Percentiles rank a stretch among this genome's conserved stretches.
Evolutionary conservation across 37 sponge, comb jelly and placozoan genomes (phyloP).

Genomic region (Ianthella basta): DNA sequence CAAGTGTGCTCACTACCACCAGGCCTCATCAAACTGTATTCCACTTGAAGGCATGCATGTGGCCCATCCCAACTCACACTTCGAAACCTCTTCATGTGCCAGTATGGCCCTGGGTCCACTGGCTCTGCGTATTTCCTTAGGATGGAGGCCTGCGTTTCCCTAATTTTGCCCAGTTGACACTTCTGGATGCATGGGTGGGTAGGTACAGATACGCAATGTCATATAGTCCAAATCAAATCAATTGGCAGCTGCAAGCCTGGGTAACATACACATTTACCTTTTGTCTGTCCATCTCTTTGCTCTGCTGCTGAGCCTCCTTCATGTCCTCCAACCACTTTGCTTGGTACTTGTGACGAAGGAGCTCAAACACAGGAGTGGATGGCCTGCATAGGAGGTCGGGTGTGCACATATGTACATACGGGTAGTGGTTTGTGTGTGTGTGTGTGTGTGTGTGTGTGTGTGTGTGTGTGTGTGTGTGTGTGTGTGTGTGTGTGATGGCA

Average conservation of each 20-base stretch:
- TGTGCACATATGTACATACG: too few relatives aligned
- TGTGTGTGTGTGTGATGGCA: neutral
- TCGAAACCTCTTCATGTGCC: constrained; percentile 75
- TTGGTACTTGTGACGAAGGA: constrained; percentile 82
- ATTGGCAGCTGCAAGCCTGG: too few relatives aligned
- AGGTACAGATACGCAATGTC: too few relatives aligned
- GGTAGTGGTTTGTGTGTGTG: neutral
- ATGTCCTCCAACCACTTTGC: constrained; percentile 76
- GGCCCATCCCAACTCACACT: constrained; percentile 47
- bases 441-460: too few relatives aligned
- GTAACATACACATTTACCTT: too few relatives aligned
- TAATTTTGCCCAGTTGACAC: constrained; percentile 56
- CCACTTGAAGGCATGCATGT: neutral
- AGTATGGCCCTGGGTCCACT: constrained; percentile 71
- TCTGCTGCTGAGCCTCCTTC: constrained; percentile 49
- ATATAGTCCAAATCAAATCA: too few relatives aligned
- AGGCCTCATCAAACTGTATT: neutral
- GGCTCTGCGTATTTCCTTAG: constrained; percentile 75
- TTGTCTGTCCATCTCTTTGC: constrained; percentile 37
- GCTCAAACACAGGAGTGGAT: constrained; percentile 85
- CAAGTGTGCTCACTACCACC: too few relatives aligned
- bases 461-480: too few relatives aligned
- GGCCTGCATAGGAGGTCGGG: constrained; percentile 79
- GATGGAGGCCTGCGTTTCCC: constrained; percentile 84
- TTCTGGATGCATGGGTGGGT: too few relatives aligned